Evolutionary conservation across 2,888 invertebrate species (phyloP).

Genomic region (Monopis laevigella): DNA sequence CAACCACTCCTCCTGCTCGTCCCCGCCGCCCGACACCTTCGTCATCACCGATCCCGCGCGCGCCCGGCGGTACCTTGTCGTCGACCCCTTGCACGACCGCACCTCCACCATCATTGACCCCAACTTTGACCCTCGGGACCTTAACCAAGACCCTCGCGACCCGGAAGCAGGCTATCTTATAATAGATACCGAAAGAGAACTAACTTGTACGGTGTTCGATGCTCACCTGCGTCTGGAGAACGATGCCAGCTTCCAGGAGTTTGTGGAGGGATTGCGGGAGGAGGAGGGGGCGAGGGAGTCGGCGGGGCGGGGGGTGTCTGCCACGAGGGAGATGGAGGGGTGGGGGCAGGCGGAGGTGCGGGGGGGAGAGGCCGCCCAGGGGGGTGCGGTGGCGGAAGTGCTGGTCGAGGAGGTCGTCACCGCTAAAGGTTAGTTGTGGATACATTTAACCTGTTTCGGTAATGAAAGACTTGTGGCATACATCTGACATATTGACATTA

Average conservation of each 20-base stretch:
- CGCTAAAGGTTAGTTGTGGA: slow-evolving; percentile 37
- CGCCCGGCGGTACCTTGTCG: slow-evolving; percentile 42
- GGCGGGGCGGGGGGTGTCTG: slow-evolving; percentile 17
- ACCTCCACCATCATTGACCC: slow-evolving; percentile 36
- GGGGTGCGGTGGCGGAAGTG: slow-evolving; percentile 19
- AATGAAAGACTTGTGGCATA: no score
- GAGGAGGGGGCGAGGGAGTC: slow-evolving; percentile 21
- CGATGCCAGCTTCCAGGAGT: slow-evolving; percentile 32
- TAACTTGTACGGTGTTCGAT: slow-evolving; percentile 38
- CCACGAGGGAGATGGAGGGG: background rate
- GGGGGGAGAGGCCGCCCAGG: slow-evolving; percentile 21
- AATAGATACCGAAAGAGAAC: slow-evolving; percentile 34
- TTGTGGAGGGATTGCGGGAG: slow-evolving; percentile 25
- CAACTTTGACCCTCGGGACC: slow-evolving; percentile 18
- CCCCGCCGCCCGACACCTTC: slow-evolving; percentile 38
- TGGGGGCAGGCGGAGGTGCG: slow-evolving; percentile 12
- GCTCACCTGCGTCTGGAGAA: slow-evolving; percentile 25
- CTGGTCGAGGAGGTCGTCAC: slow-evolving; percentile 42
- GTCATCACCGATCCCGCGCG: slow-evolving; percentile 45
- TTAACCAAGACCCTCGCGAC: slow-evolving; percentile 13
- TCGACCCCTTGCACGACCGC: slow-evolving; percentile 35
- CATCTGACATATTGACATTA: no score
- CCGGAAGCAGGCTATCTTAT: slow-evolving; percentile 35
- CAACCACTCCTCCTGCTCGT: slow-evolving; percentile 25
- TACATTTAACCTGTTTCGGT: no score